These are phyloP conservation scores for Anguilla japonica DNA, from an alignment of 2,113 vertebrate species.

Conservation along the genomic window DNA sequence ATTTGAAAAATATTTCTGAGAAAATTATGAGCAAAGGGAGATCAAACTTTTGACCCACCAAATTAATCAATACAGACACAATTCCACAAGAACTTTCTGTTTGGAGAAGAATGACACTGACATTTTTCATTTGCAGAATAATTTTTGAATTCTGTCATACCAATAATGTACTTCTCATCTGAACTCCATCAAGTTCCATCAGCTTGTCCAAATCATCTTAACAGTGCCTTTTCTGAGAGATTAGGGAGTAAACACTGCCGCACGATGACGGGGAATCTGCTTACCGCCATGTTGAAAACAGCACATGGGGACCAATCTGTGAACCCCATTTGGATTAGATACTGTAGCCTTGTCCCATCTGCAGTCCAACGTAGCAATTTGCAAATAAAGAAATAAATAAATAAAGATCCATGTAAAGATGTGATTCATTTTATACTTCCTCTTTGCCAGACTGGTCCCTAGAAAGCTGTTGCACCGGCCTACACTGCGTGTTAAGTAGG, in stretches of 20 bases:
- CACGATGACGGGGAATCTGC: not conserved
- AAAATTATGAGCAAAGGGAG: no score
- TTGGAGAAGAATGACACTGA: not conserved
- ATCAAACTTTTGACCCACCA: not conserved
- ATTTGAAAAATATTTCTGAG: no score
- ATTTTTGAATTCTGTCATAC: not conserved
- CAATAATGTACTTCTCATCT: not conserved
- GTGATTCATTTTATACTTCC: not conserved
- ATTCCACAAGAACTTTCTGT: not conserved
- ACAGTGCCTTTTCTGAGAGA: not conserved
- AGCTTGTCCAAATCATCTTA: not conserved
- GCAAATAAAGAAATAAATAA: no score
- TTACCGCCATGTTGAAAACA: not conserved
- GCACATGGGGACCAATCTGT: not conserved
- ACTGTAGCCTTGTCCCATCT: not conserved
- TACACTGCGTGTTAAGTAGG: conserved; percentile 24
- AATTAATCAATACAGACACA: not conserved
- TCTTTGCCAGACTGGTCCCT: not conserved
- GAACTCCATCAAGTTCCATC: not conserved
- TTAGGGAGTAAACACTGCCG: not conserved
- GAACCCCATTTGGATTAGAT: not conserved
- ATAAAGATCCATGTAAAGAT: not conserved
- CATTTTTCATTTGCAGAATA: not conserved
- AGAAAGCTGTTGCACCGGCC: not conserved
- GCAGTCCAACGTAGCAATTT: not conserved